These are phyloP conservation scores for Hapalemur alaotrensis DNA, from an alignment of 2,797 vertebrate genomes.

Conservation along the genomic window DNA sequence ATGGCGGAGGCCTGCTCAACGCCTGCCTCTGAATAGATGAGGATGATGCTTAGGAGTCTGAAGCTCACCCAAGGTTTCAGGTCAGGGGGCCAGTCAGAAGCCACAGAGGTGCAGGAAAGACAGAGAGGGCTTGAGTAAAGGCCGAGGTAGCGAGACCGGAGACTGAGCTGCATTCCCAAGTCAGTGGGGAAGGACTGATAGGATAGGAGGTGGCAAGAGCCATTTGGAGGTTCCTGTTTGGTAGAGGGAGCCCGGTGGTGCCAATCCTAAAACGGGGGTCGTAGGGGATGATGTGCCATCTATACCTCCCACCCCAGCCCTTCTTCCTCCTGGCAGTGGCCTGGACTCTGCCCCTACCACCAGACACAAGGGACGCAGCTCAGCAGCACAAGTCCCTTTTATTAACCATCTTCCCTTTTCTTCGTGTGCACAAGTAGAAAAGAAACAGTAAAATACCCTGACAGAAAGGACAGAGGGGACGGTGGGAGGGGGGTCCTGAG, in stretches of 20 bases:
- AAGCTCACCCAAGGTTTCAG: background rate
- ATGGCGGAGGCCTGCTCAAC: background rate
- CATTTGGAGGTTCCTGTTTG: background rate
- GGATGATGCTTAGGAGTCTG: background rate
- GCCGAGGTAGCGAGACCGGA: background rate
- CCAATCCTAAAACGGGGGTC: background rate
- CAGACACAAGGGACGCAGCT: background rate
- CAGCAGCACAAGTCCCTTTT: conserved; percentile 51
- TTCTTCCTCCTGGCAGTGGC: background rate
- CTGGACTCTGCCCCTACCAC: background rate
- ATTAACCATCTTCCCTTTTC: conserved; percentile 39
- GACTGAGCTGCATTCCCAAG: background rate
- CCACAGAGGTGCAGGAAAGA: background rate
- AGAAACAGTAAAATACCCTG: background rate
- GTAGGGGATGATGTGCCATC: background rate
- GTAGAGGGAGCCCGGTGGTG: background rate
- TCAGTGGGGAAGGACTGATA: background rate
- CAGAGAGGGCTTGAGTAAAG: background rate
- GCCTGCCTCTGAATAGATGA: background rate
- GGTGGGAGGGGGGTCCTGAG: background rate
- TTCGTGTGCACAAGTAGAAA: background rate
- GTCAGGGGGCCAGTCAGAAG: background rate
- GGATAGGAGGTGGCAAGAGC: background rate
- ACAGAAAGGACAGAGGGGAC: background rate
- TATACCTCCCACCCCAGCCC: background rate